phyloP scores from a whole-genome alignment of 2,113 vertebrate genomes.

The Oostethus manadensis region DNA sequence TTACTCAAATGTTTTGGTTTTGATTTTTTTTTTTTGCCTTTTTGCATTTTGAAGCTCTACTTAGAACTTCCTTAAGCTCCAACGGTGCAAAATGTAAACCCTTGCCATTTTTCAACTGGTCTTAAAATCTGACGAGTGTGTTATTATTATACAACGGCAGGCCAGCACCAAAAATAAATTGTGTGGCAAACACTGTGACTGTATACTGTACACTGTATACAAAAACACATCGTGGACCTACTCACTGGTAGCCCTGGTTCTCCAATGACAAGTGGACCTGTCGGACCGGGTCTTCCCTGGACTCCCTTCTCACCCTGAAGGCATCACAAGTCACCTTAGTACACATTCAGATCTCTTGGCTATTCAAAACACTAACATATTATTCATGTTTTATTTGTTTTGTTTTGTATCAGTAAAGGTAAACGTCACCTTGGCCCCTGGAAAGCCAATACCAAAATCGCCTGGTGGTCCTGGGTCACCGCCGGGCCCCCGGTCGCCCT shows the following conservation, averaged over 20 bases:
- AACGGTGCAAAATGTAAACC: too few species aligned
- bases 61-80: too few species aligned
- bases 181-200: not conserved
- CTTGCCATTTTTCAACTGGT: too few species aligned
- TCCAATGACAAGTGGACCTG: slow-evolving; percentile 72
- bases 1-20: too few species aligned
- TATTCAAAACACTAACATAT: not conserved
- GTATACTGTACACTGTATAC: too few species aligned
- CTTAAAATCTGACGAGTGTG: too few species aligned
- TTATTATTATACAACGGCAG: too few species aligned
- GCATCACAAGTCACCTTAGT: slow-evolving; percentile 1
- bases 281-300: slow-evolving; percentile 73
- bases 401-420: too few species aligned
- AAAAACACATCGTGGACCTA: slow-evolving; percentile 2
- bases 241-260: slow-evolving; percentile 82
- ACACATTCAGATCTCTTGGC: not conserved
- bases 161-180: too few species aligned
- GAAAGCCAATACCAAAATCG: slow-evolving; percentile 75
- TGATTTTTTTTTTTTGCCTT: too few species aligned
- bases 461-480: slow-evolving; percentile 77
- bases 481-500: slow-evolving; percentile 71
- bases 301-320: slow-evolving; percentile 79
- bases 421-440: slow-evolving; percentile 80
- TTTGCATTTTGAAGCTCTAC: too few species aligned
- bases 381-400: too few species aligned